These are phyloP conservation scores for Sebastes vulpes DNA, from an alignment of 2,797 vertebrate species.

Conservation along the genomic window DNA sequence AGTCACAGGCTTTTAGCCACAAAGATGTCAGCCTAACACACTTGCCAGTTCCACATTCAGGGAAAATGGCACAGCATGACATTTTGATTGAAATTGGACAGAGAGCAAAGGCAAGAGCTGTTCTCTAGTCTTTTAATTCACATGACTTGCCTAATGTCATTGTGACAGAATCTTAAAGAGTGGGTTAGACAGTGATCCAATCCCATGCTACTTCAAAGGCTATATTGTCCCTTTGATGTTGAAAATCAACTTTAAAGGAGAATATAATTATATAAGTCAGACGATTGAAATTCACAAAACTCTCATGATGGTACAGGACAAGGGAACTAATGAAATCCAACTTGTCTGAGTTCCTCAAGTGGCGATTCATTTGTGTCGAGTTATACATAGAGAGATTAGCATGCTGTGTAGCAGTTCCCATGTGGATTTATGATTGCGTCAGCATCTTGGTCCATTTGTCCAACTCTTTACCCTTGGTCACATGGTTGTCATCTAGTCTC, in stretches of 20 bases:
- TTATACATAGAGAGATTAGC: conserved; percentile 26
- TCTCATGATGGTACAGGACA: conserved; percentile 69
- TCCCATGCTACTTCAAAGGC: conserved; percentile 89
- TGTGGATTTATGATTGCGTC: conserved; percentile 9
- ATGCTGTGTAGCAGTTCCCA: conserved; percentile 17
- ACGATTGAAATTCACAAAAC: conserved; percentile 81
- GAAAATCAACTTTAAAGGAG: conserved; percentile 86
- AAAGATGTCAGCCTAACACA: conserved; percentile 74
- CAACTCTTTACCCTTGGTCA: background rate
- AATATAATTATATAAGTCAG: conserved; percentile 86
- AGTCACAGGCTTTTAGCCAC: conserved; percentile 74
- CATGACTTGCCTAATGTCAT: conserved; percentile 85
- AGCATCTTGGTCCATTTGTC: conserved; percentile 4
- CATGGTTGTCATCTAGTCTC: background rate
- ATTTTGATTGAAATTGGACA: conserved; percentile 83
- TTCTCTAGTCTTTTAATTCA: conserved; percentile 82
- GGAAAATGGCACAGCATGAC: conserved; percentile 80
- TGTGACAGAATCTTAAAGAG: conserved; percentile 84
- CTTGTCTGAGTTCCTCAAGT: conserved; percentile 57
- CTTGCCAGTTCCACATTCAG: conserved; percentile 72
- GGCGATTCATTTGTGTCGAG: conserved; percentile 51
- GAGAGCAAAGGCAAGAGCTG: conserved; percentile 79
- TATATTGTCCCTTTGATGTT: conserved; percentile 88
- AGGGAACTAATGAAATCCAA: conserved; percentile 68
- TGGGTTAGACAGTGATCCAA: conserved; percentile 87